Evolutionary conservation across 2,113 vertebrate genomes (phyloP), one percentile per base, ranked within the genome.

Genomic region (Pelodiscus sinensis): DNA sequence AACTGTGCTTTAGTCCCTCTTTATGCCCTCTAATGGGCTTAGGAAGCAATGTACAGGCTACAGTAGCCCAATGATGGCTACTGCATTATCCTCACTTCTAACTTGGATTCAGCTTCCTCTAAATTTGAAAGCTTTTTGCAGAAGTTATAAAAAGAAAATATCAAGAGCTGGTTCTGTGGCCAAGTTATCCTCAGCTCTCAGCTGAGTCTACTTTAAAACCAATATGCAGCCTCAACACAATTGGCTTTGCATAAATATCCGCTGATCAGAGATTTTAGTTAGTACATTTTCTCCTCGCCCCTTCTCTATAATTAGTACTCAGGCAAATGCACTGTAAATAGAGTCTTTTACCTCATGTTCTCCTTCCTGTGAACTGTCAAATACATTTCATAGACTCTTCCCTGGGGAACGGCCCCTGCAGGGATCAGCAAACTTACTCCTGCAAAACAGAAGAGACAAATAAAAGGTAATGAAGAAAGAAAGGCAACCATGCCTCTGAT

Each of bases 341-440:
- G 68, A 79, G 94, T 54, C 35, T 90, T 93, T 96, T 99, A 99
- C 99, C 99, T 99, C 99, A 99, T 98, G 97, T 96, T 99, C 96
- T 99, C 99, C 97, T 99, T 99, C 98, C 99, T 99, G 98, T 99
- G 99, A 90, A 99, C 99, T 29, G 99, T 99, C 98, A 99, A 98
- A 92, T 99, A 99, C 99, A 99, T 99, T 98, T 99, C 99, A 83
- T 99, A 99, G 93, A 99, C 99, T 97, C 99, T 98, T 87, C 99
- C 99, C 97, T 99, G 99, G 96, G 99, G 99, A 98, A 99, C 96
- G 0, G 99, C 99, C 92, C 99, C 99, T 0, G 99, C 99, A 87
- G 99, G 99, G 97, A 99, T 99, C 96, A 99, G 98, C 97, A 99
- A 98, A 97, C 99, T 99, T 90, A 99, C 98, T 96, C 99, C 99